Evolutionary conservation across 2,113 vertebrate species (phyloP), one percentile per base, ranked within the genome.

Genomic region (Morone chrysops): DNA sequence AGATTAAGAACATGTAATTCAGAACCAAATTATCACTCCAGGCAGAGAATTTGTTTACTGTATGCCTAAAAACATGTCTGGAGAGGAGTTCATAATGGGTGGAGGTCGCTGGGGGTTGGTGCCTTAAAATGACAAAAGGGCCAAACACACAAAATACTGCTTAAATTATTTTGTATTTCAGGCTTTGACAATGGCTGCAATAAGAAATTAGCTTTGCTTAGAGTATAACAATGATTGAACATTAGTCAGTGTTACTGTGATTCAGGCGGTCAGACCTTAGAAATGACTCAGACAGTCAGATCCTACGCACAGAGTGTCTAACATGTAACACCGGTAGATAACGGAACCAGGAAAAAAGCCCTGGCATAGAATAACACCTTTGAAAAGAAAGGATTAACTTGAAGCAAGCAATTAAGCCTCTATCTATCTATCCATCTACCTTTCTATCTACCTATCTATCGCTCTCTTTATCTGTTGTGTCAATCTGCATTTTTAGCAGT

Each of bases 161-260:
- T 43, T 51, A 50, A 71, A 63, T 81, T 80, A 47, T 48, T 6
- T 31, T 57, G 53, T 62, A 78, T 85, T 57, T 86, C 61, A 78
- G 75, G 43, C 69, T 59, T 53, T 75, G 69, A 80, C 75, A 84
- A 79, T 43, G 41, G 63, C 54, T 72, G 73, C 72, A 60, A 53
- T 84, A 72, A 86, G 41, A 80, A 87, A 92, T 84, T 68, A 81
- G 47, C 76, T 71, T 13, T 67, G 78, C 68, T 79, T 68, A 16
- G 12, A 84, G 65, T 61, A 70, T 70, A 77, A 81, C 78, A 91
- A 68, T 57, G 20, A 81, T 82, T 69, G 70, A 77, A 60, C 63
- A 89, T 87, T 88, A 88, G 86, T 87, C 88, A 89, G 83, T 70
- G 80, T 83, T 78, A 65, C 74, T 51, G 60, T 91, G 87, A 90